These are phyloP conservation scores for Donacobius atricapilla DNA, from an alignment of 2,113 vertebrate species.

Conservation along the genomic window DNA sequence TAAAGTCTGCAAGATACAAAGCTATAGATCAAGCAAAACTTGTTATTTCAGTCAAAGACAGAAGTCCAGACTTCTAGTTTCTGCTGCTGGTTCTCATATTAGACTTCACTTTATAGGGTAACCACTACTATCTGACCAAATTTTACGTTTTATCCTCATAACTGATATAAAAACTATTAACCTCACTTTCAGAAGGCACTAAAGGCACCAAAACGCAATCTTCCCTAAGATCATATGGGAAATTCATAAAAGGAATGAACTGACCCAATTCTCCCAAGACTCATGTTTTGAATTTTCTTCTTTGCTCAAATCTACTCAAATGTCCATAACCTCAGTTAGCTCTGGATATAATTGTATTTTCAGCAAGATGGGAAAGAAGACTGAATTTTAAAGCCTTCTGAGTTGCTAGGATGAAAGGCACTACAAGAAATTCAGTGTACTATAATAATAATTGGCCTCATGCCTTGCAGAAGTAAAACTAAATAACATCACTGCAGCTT, in stretches of 20 bases:
- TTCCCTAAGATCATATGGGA: not conserved
- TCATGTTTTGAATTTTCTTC: not conserved
- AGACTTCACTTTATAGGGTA: not conserved
- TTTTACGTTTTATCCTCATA: not conserved
- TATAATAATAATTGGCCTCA: not conserved
- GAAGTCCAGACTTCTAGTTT: not conserved
- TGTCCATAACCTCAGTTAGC: not conserved
- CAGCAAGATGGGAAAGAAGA: not conserved
- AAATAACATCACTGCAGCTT: not conserved
- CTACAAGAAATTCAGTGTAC: not conserved
- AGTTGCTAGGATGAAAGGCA: not conserved
- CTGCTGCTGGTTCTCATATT: not conserved
- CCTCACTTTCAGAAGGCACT: not conserved
- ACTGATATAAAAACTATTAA: conserved; percentile 12
- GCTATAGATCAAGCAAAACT: not conserved
- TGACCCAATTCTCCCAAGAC: not conserved
- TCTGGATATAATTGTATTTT: conserved; percentile 6
- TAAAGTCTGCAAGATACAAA: not conserved
- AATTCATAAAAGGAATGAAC: not conserved
- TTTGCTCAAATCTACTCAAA: not conserved
- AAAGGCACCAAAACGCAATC: not conserved
- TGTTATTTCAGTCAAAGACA: not conserved
- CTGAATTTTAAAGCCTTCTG: conserved; percentile 2
- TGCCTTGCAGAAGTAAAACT: not conserved
- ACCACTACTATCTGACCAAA: not conserved